Base-by-base conservation (phyloP, 2,113 vertebrate genomes). In the Halichoerus grypus region DNA sequence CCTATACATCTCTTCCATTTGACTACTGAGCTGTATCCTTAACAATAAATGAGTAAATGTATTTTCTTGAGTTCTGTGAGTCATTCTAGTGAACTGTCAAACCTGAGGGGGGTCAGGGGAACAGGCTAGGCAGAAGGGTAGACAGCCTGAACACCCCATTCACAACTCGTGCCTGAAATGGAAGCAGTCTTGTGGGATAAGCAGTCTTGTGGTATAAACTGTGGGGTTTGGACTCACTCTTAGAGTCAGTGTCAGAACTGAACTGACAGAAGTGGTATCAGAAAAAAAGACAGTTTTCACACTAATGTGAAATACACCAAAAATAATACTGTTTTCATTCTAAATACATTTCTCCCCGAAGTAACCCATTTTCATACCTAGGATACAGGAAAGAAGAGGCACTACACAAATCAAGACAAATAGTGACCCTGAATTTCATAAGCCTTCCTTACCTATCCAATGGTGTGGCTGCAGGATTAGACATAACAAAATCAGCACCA, bases 281-380 rank as follows among this genome's bases (percentile, higher is more conserved):
- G 24, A 81, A 69, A 79, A 69, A 76, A 39, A 92, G 49, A 88
- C 5, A 91, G 22, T 14, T 57, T 67, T 93, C 57, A 91, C 39
- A 86, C 33, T 67, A 95, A 91, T 14, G 26, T 65, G 93, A 95
- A 80, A 72, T 57, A 61, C 36, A 79, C 72, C 42, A 53, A 93
- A 93, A 81, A 28, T 59, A 94, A 72, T 57, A 39, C 9, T 84
- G 51, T 72, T 91, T 84, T 77, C 69, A 92, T 26, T 21, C 88
- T 55, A 88, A 97, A 79, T 51, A 57, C 22, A 85, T 71, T 46
- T 79, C 15, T 42, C 59, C 85, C 39, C n/a, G 31, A 84, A 61
- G 26, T 69, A 90, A 96, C 12, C 39, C 19, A 79, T 61, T 83
- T 71, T 53, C 61, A 63, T 72, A 84, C 19, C 61, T 7, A 91